Conservation (phyloP, 2,888 invertebrate species). For the Dolichomitus sp. region DNA sequence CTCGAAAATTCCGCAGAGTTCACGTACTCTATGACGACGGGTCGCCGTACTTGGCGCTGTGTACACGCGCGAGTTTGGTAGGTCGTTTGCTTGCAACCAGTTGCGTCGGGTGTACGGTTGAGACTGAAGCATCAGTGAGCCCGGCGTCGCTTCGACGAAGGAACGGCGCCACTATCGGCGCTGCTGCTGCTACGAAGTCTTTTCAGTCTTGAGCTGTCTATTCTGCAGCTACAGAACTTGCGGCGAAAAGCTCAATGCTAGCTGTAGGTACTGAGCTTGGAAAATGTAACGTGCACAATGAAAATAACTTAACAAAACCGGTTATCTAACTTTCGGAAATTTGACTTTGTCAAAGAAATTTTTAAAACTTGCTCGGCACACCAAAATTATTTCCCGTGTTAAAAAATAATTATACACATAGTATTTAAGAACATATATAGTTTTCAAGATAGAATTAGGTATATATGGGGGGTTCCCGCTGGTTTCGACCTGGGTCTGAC, state of each 20-base stretch:
- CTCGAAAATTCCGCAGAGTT: background rate
- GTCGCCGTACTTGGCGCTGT: slow-evolving; percentile 11
- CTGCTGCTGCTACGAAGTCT: slow-evolving; percentile 45
- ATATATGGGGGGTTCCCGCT: no score
- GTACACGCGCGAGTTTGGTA: slow-evolving; percentile 52
- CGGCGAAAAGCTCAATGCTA: slow-evolving; percentile 36
- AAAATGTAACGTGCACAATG: background rate
- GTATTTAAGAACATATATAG: no score
- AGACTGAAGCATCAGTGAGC: slow-evolving; percentile 76
- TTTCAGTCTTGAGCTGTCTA: slow-evolving; percentile 51
- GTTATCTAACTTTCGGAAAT: no score
- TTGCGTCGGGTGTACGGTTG: slow-evolving; percentile 75
- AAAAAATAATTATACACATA: no score
- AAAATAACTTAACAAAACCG: background rate
- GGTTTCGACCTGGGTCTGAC: no score
- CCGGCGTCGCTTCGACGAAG: slow-evolving; percentile 71
- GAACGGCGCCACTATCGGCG: slow-evolving; percentile 75
- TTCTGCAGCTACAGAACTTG: slow-evolving; percentile 23
- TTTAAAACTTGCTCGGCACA: no score
- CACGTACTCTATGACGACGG: background rate
- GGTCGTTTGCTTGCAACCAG: slow-evolving; percentile 68
- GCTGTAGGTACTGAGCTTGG: background rate
- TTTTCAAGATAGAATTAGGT: no score
- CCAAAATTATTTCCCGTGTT: no score
- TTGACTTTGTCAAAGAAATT: no score